Evolutionary conservation across 2,113 vertebrate species (phyloP).

Genomic region (Nesoenas mayeri): DNA sequence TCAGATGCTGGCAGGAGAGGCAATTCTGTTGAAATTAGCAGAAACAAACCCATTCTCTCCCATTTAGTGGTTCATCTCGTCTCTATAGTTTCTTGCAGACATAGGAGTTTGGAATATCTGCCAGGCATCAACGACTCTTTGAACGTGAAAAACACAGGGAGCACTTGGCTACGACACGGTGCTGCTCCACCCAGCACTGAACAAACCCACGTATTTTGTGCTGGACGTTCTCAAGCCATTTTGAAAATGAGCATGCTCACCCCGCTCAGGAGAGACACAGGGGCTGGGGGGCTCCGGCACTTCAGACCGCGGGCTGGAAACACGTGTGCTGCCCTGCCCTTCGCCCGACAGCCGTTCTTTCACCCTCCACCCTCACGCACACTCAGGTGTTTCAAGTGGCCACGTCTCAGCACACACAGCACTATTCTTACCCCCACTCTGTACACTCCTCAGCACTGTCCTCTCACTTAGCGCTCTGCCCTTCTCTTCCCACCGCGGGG

Average conservation of each 20-base stretch:
- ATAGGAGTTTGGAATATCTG: not conserved
- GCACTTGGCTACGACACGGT: not conserved
- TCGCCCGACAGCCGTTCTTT: not conserved
- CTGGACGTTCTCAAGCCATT: not conserved
- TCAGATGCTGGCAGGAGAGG: not conserved
- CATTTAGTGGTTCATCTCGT: not conserved
- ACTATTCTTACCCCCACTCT: not conserved
- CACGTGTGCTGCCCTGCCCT: fast-evolving
- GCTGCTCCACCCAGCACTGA: not conserved
- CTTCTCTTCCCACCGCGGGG: not conserved
- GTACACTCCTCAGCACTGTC: not conserved
- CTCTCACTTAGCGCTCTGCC: not conserved
- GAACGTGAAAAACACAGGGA: not conserved
- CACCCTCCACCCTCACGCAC: fast-evolving
- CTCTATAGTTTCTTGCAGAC: not conserved
- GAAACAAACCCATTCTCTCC: not conserved
- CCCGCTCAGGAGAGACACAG: not conserved
- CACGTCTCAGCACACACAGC: not conserved
- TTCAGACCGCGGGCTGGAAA: not conserved
- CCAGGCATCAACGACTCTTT: not conserved
- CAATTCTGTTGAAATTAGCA: constrained; percentile 32
- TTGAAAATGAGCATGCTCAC: not conserved
- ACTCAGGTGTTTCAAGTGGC: not conserved
- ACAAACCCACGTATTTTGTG: not conserved
- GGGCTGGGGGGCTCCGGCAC: too few species aligned